Evolutionary conservation across 2,113 vertebrate genomes (phyloP), one percentile per base, ranked within the genome.

Genomic region (Ibidorhyncha struthersii): DNA sequence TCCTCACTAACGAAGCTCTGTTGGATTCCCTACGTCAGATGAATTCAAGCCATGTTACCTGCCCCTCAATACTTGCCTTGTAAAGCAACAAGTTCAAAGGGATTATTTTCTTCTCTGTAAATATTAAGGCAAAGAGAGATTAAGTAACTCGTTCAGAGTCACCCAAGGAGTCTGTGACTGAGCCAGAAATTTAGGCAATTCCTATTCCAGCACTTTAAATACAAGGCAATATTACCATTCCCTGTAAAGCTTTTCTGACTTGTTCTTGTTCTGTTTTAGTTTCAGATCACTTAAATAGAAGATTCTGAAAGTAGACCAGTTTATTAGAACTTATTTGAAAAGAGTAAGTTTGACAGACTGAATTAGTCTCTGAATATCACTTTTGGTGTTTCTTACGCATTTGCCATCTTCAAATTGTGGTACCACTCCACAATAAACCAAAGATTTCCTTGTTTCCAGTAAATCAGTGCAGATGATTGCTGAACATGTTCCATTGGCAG

Each of bases 381-480:
- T 95, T 89, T 63, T 82, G 36, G 20, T 66, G 49, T 82, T 95
- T 94, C 56, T 52, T 69, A 82, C 2, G 8, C 53, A 49, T 95
- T 82, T 86, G 41, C 67, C 14, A 14, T 86, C 76, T 93, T 79
- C 59, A 86, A 91, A 86, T 63, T 43, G 26, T 74, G 79, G 25
- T 79, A 79, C 40, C 55, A 30, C 40, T 95, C 92, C 66, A 89
- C 32, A 70, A 53, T 7, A 86, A 45, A 93, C 76, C 34, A 95
- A 93, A 94, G 62, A 67, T 96, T 95, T 89, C 69, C 49, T 47
- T 90, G 93, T 91, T 95, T 27, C 86, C 70, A 47, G 86, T 97
- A 96, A 96, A 92, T 89, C 84, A 70, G 80, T 97, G 86, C 73
- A 95, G 70, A 90, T 65, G 53, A 93, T 93, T 94, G 56, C 67